Base-by-base conservation (phyloP, 2,113 vertebrate genomes). In the Mesoclemmys tuberculata region DNA sequence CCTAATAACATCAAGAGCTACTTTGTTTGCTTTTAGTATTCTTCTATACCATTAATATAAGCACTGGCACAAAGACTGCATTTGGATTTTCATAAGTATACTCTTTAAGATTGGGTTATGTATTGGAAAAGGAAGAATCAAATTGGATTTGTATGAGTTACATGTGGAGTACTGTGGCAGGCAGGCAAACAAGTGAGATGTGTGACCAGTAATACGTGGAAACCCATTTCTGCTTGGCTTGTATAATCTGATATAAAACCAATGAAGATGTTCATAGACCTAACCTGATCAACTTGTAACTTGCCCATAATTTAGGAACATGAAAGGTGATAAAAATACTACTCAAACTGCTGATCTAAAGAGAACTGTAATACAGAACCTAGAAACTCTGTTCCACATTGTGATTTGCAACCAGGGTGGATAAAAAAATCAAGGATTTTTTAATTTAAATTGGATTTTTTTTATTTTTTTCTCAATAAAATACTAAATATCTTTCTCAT, bases 31-130 rank as follows among this genome's bases (percentile, higher is more conserved):
- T 94, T 93, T 80, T 75, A 75, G 71, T 26, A 9, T n/a, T 94
- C 49, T 83, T 95, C 74, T 41, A 2, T 56, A 38, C 58, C 93
- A 12, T 93, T 93, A 88, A 88, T 56, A n/a, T 3, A 58, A 93
- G 31, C 1, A 7, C 84, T 27, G 46, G 64, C 80, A 61, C 16
- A 58, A 27, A 78, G 88, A 68, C 79, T 93, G 75, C 26, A 46
- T 55, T 93, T 85, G 49, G 94, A 61, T 91, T 95, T 96, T 93
- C 58, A 54, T 61, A 58, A 55, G 46, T 13, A 10, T 87, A 26
- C 91, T 51, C 51, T 85, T 85, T 90, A 90, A 88, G 75, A 11
- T 89, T 88, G 54, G 54, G 55, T 90, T 93, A 82, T 75, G 18
- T 9, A 18, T 41, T 41, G 92, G 83, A 64, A 93, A 93, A 87